phyloP scores from a whole-genome alignment of 2,113 vertebrate genomes.

The Brachypteracias leptosomus region DNA sequence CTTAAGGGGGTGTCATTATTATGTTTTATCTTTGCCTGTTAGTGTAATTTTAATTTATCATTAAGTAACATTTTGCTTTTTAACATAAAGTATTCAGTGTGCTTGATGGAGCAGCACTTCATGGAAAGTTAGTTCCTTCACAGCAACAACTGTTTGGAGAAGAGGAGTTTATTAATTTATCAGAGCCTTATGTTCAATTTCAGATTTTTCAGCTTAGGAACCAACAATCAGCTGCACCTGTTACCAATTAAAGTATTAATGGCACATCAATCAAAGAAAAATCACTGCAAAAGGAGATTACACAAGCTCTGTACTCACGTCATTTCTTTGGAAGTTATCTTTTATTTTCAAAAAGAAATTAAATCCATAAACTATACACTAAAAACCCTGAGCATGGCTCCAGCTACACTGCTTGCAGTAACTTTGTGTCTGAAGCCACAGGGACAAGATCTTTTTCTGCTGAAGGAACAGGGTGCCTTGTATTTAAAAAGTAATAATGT shows the following conservation, averaged over 20 bases:
- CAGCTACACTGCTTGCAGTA: neutral
- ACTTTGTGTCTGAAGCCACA: conserved; percentile 12
- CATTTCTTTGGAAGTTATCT: conserved; percentile 74
- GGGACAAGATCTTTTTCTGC: conserved; percentile 6
- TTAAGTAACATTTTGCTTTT: conserved; percentile 81
- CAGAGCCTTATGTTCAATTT: conserved; percentile 86
- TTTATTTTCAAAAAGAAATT: conserved; percentile 76
- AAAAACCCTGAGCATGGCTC: conserved; percentile 20
- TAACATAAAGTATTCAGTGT: conserved; percentile 83
- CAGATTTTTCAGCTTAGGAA: conserved; percentile 80
- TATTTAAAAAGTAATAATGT: conserved; percentile 64
- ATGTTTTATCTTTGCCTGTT: conserved; percentile 72
- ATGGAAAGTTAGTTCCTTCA: conserved; percentile 78
- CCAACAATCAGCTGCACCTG: conserved; percentile 85
- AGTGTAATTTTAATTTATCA: conserved; percentile 82
- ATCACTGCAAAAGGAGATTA: conserved; percentile 76
- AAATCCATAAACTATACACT: conserved; percentile 67
- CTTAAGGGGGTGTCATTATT: conserved; percentile 74
- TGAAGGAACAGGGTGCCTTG: conserved; percentile 12
- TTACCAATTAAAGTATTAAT: conserved; percentile 88
- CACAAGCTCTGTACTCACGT: conserved; percentile 70
- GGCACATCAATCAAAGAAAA: conserved; percentile 83
- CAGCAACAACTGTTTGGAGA: conserved; percentile 83
- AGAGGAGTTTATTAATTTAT: conserved; percentile 87
- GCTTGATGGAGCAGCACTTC: conserved; percentile 78